Base-by-base conservation (phyloP, 2,113 vertebrate species). In the Callocephalon fimbriatum region DNA sequence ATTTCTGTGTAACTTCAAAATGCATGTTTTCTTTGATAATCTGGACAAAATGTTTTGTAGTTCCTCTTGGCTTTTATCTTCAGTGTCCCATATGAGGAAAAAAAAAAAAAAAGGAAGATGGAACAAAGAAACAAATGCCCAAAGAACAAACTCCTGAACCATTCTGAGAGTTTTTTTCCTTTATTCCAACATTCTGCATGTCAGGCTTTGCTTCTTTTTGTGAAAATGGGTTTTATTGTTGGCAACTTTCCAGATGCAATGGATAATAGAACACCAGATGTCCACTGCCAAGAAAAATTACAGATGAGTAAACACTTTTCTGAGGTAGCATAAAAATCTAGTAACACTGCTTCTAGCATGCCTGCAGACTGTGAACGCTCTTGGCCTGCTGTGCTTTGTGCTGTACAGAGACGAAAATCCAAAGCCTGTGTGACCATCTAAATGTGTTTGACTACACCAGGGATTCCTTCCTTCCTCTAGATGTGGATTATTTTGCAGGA, bases 231-330 rank as follows among this genome's bases (percentile, higher is more conserved):
- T 67, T 97, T 86, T 92, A 75, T 80, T 75, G 68, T 67, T 97
- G 96, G 95, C 88, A 51, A 12, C 88, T 93, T 86, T 96, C 96
- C 92, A 95, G 80, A n/a, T 81, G 51, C 79, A 75, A 44, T 92
- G 93, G 93, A 95, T 94, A 94, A 94, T 88, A 92, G 88, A 96
- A 61, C 68, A 94, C 79, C 95, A 97, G 90, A 90, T 97, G 95
- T 95, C 94, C 88, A 72, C 86, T 85, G 66, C 76, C 4, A 77
- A 95, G 76, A 86, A 81, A 78, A 94, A 95, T 75, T 87, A 67
- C 91, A 93, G 88, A 96, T 91, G 86, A 92, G 83, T 92, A 95
- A 95, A 96, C 80, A 67, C 80, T 97, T 68, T 75, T 9, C 68
- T 73, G 62, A 90, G 88, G 92, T 95, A 93, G 79, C 83, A 75